Conservation (phyloP, 1,140 invertebrate species). For the Drosophila tropicalis region DNA sequence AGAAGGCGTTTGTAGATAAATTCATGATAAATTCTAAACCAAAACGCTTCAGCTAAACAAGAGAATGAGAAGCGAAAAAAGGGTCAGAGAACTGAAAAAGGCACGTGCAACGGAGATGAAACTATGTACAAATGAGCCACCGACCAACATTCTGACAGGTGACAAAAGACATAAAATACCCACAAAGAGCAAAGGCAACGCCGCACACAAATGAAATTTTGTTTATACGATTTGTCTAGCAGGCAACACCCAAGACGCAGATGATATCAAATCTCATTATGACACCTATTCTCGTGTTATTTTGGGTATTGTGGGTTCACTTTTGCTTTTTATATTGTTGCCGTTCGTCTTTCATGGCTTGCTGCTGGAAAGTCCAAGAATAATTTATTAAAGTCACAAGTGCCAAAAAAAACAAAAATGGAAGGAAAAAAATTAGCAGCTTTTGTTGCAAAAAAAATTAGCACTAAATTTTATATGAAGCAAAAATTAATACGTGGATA, state of each 20-base stretch:
- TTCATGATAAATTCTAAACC: conserved; percentile 39
- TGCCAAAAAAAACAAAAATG: background rate
- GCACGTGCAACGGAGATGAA: conserved; percentile 28
- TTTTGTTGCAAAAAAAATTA: conserved; percentile 10
- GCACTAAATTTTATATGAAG: conserved; percentile 9
- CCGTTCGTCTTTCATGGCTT: background rate
- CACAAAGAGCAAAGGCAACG: conserved; percentile 3
- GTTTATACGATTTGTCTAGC: conserved; percentile 2
- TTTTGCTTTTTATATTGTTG: background rate
- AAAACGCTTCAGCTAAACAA: background rate
- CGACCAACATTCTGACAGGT: conserved; percentile 37
- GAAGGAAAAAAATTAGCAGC: background rate
- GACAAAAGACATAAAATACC: conserved; percentile 31
- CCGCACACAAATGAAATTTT: background rate
- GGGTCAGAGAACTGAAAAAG: conserved; percentile 54
- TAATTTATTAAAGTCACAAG: conserved; percentile 13
- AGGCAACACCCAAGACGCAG: conserved; percentile 20
- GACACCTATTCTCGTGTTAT: conserved; percentile 38
- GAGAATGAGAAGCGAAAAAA: background rate
- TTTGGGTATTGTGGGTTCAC: background rate
- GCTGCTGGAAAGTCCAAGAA: conserved; percentile 3
- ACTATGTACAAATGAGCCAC: conserved; percentile 17
- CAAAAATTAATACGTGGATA: background rate
- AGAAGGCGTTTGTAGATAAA: conserved; percentile 6
- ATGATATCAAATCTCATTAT: conserved; percentile 67